Base-by-base conservation (phyloP, 2,888 invertebrate genomes). In the Sarcophaga variegata region DNA sequence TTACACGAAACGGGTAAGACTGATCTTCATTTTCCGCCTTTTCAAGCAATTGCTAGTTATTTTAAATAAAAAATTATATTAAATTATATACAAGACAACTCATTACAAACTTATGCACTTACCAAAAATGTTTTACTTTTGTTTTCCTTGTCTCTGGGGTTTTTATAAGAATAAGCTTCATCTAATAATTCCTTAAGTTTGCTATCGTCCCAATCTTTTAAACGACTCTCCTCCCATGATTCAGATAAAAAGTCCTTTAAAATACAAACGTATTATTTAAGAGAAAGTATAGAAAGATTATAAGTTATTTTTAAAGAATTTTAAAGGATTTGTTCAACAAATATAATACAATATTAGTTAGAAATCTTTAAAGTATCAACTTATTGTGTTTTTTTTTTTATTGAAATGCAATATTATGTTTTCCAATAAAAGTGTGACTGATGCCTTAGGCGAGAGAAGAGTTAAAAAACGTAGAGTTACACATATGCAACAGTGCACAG, bases 41-140 rank as follows among this genome's bases (percentile, higher is more conserved):
- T 91, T 96, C 95, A 89, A 97, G 94, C 91, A 97, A 94, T 94
- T 96, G 95, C 97, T 97, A 89, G 12, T 91, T 92, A 76, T 88
- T 75, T 54, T 45, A 76, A 70, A 79, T 67, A 78, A 74, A 59
- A 76, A 83, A 27, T 69, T 54, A 54, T 54, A 10, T 37, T 22
- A 22, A 22, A 22, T 22, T 37, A 2, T 37, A 37, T 37, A 37
- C 8, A 37, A 37, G 37, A 8, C 37, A 37, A 37, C 8, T 37
- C 37, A 54, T 54, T 54, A 54, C 2, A 3, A 25, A 27, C 10
- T 22, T 54, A 25, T 78, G 59, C 71, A 91, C 91, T 92, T 89
- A 97, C 97, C 95, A 96, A 96, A 93, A 97, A 97, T 84, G 96
- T 95, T 93, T 95, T 95, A 93, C 97, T 97, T 94, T 97, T 97